phyloP scores from a whole-genome alignment of 2,888 invertebrate species.

The Leucophora obtusa region DNA sequence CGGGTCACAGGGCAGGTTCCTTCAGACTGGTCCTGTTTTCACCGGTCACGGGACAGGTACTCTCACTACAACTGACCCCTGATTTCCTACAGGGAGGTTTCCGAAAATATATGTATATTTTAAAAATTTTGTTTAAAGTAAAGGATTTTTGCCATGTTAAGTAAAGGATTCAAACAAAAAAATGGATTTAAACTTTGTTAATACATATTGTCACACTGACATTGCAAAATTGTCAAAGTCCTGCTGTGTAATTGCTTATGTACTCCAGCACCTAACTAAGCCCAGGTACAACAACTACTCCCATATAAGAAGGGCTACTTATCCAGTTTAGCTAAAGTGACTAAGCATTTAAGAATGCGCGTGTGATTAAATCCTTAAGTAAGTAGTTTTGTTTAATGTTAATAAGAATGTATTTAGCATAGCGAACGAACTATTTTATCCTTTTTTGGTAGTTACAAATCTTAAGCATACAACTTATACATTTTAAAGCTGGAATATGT shows the following conservation, averaged over 20 bases:
- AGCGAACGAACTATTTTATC: background rate
- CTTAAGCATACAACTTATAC: no score
- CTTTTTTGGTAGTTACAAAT: background rate
- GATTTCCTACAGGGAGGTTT: no score
- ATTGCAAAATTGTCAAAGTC: conserved; percentile 18
- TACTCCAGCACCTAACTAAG: conserved; percentile 11
- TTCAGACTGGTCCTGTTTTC: no score
- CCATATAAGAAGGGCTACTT: conserved; percentile 33
- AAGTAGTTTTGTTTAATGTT: conserved; percentile 25
- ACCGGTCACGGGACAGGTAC: no score
- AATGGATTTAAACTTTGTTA: conserved; percentile 32
- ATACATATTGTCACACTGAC: background rate
- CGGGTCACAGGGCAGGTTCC: no score
- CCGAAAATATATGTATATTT: no score
- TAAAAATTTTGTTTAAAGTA: conserved; percentile 43
- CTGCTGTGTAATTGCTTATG: conserved; percentile 25
- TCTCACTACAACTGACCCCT: no score
- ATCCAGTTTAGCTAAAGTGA: conserved; percentile 30
- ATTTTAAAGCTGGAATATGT: background rate
- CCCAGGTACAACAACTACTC: conserved; percentile 2
- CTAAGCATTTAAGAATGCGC: conserved; percentile 18
- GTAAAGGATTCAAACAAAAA: conserved; percentile 46
- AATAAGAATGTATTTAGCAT: conserved; percentile 8
- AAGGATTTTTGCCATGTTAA: conserved; percentile 48
- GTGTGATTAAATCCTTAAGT: conserved; percentile 45